phyloP scores from a whole-genome alignment of 2,113 vertebrate genomes.

The Syngnathus typhle region DNA sequence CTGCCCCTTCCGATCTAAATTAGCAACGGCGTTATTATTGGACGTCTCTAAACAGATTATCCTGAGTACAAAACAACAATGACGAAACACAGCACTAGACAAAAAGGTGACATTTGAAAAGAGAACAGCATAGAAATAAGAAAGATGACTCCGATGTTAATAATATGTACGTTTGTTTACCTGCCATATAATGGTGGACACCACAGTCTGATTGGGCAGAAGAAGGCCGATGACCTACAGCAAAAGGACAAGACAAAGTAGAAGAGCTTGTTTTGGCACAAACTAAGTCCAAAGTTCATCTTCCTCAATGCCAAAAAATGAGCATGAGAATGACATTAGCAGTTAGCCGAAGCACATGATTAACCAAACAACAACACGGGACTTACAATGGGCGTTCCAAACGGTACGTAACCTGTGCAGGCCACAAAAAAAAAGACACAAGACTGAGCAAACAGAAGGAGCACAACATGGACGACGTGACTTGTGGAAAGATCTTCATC shows the following conservation, averaged over 20 bases:
- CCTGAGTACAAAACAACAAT: not conserved
- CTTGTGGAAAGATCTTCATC: conserved; percentile 60
- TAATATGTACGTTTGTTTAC: conserved; percentile 62
- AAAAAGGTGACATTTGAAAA: not conserved
- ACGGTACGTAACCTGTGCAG: conserved; percentile 90
- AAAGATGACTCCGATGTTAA: not conserved
- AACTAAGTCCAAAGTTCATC: conserved; percentile 54
- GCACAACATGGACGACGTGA: conserved; percentile 19
- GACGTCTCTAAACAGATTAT: no score
- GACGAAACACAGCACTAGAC: not conserved
- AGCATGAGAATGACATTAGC: conserved; percentile 30
- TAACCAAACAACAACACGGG: conserved; percentile 21
- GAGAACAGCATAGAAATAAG: not conserved
- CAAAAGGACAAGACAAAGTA: conserved; percentile 53
- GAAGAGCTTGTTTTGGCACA: conserved; percentile 53
- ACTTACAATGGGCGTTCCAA: conserved; percentile 98
- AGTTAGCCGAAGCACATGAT: conserved; percentile 17
- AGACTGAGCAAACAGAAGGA: conserved; percentile 39
- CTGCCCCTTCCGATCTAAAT: no score
- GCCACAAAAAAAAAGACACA: not conserved
- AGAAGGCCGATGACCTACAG: conserved; percentile 93
- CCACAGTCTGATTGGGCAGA: conserved; percentile 93
- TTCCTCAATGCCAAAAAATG: conserved; percentile 20
- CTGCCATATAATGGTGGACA: conserved; percentile 98
- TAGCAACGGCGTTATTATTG: no score